phyloP scores from a whole-genome alignment of 2,797 vertebrate species.

The Phaenicophaeus curvirostris region DNA sequence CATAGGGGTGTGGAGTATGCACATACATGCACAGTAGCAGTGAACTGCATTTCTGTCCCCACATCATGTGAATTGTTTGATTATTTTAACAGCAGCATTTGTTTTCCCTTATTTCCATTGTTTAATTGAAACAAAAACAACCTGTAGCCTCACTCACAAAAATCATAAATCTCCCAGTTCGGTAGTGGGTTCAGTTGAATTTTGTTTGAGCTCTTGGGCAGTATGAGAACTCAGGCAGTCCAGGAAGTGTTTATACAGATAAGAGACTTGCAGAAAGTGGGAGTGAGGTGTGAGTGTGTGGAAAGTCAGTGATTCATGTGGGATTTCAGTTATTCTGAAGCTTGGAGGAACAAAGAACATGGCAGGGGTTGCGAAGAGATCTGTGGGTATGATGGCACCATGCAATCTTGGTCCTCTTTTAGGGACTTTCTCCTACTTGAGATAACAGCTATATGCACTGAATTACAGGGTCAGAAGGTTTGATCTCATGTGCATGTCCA shows the following conservation, averaged over 20 bases:
- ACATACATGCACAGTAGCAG: not conserved
- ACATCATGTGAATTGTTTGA: not conserved
- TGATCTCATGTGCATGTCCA: rapidly evolving
- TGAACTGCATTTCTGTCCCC: not conserved
- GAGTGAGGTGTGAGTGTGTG: no score
- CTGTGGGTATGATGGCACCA: not conserved
- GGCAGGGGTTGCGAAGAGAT: rapidly evolving
- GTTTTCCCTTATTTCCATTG: slow-evolving; percentile 57
- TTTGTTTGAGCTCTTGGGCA: slow-evolving; percentile 21
- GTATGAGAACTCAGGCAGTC: slow-evolving; percentile 48
- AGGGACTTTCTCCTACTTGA: not conserved
- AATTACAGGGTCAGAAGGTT: not conserved
- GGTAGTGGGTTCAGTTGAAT: not conserved
- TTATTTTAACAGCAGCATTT: slow-evolving; percentile 21
- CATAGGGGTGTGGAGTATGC: not conserved
- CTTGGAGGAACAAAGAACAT: not conserved
- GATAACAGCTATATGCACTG: not conserved
- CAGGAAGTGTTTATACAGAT: slow-evolving; percentile 64
- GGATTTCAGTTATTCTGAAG: not conserved
- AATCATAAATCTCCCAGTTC: slow-evolving; percentile 60
- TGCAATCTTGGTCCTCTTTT: not conserved
- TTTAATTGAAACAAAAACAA: slow-evolving; percentile 67
- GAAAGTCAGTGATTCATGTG: not conserved
- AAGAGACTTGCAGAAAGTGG: not conserved
- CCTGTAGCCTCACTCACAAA: not conserved